These are phyloP conservation scores for Petrocephalus schoutedeni DNA, from an alignment of 2,797 vertebrate genomes.

Conservation along the genomic window DNA sequence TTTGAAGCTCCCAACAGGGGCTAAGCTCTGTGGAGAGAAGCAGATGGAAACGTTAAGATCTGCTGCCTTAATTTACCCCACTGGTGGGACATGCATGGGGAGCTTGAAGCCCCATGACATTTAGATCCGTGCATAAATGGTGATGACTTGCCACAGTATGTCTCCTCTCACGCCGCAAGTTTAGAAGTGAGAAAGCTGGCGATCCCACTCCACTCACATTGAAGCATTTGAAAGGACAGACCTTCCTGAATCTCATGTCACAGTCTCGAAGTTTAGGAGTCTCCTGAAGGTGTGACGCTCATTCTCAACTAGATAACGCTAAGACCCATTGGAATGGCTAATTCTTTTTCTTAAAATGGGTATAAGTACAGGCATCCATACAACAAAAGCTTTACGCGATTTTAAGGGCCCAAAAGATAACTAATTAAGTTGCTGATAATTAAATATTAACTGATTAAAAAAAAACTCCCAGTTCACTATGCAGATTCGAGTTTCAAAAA, in stretches of 20 bases:
- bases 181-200: neutral
- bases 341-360: neutral
- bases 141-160: constrained; percentile 5
- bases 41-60: neutral
- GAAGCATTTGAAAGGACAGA: neutral
- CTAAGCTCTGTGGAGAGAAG: neutral
- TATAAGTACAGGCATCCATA: neutral
- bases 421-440: neutral
- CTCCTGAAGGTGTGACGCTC: neutral
- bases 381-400: neutral
- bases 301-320: neutral
- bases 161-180: neutral
- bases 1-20: neutral
- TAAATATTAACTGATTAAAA: neutral
- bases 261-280: neutral
- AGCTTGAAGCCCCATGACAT: neutral
- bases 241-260: neutral
- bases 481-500: neutral
- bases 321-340: neutral
- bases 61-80: constrained; percentile 3
- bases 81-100: neutral
- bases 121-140: neutral
- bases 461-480: neutral
- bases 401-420: neutral
- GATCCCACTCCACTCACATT: neutral